phyloP scores from a whole-genome alignment of 1,140 invertebrate genomes.

The Drosophila tani region DNA sequence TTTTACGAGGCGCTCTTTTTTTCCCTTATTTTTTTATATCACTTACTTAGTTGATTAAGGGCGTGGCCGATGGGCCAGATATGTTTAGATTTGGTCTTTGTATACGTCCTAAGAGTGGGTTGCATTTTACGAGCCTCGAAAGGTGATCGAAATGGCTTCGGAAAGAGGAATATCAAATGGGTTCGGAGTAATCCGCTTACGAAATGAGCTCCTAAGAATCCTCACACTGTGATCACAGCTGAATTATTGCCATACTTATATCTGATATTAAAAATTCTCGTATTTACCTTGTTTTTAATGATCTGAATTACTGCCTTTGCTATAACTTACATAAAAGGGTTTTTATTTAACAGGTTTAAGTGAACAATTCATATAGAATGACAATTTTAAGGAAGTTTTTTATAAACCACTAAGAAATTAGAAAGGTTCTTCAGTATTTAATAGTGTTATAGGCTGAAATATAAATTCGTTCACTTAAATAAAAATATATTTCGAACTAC shows the following conservation, averaged over 20 bases:
- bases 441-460: no score
- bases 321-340: neutral
- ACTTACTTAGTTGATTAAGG: constrained; percentile 80
- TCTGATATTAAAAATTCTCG: neutral
- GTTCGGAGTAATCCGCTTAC: constrained; percentile 28
- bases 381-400: neutral
- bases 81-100: constrained; percentile 65
- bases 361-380: no score
- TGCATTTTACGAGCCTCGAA: constrained; percentile 23
- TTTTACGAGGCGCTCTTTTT: constrained; percentile 66
- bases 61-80: constrained; percentile 62
- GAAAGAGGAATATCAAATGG: constrained; percentile 22
- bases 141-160: constrained; percentile 17
- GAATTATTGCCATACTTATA: neutral
- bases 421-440: neutral
- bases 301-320: neutral
- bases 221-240: neutral
- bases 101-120: constrained; percentile 13
- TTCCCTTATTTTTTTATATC: constrained; percentile 51
- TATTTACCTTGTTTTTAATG: neutral
- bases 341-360: neutral
- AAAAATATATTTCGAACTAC: no score
- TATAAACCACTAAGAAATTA: neutral
- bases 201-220: neutral
- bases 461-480: no score